These are phyloP conservation scores for Alfaro cultratus DNA, from an alignment of 2,797 vertebrate genomes.

Conservation along the genomic window DNA sequence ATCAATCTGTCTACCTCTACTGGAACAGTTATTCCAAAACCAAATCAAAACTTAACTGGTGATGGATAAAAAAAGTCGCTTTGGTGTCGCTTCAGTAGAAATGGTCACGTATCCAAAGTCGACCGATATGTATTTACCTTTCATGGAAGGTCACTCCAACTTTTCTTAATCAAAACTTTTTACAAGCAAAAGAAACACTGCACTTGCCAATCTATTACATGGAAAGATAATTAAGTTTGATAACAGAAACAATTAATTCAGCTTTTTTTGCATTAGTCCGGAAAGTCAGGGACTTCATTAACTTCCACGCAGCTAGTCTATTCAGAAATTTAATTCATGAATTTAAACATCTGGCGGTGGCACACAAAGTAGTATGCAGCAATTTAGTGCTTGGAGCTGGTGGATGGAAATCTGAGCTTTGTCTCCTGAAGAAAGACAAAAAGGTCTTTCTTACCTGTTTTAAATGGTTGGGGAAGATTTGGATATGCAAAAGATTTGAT, in stretches of 20 bases:
- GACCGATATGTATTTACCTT: neutral
- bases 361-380: neutral
- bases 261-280: neutral
- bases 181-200: neutral
- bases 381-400: conserved; percentile 22
- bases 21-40: neutral
- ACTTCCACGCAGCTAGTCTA: conserved; percentile 1
- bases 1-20: neutral
- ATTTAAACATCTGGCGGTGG: conserved; percentile 6
- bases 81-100: neutral
- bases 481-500: conserved; percentile 55
- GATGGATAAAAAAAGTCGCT: neutral
- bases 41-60: neutral
- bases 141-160: neutral
- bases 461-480: conserved; percentile 65
- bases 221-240: conserved; percentile 21
- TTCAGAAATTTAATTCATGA: conserved; percentile 5
- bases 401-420: conserved; percentile 40
- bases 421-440: conserved; percentile 52
- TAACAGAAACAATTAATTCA: conserved; percentile 21
- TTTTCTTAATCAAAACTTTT: conserved; percentile 1
- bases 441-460: conserved; percentile 58
- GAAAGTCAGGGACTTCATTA: conserved; percentile 17
- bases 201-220: conserved; percentile 1
- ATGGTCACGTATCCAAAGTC: neutral